Conservation (phyloP, 2,888 invertebrate species). For the Cenopis cana region DNA sequence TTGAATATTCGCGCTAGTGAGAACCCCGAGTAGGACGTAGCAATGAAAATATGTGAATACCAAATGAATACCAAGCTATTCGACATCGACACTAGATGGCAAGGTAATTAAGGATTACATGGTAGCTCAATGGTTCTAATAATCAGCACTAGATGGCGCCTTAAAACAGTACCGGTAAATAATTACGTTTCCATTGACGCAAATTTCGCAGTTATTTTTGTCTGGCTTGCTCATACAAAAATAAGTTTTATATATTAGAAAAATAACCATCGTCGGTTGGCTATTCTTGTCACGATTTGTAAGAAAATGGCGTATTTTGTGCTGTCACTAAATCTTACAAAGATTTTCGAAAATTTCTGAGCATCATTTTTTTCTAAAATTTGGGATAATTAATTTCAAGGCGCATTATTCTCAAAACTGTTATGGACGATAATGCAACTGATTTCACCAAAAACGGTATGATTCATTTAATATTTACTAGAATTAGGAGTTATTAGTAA, state of each 20-base stretch:
- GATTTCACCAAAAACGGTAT: constrained; percentile 49
- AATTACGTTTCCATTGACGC: constrained; percentile 12
- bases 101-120: background rate
- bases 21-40: too few species aligned
- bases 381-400: background rate
- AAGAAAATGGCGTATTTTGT: background rate
- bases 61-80: constrained; percentile 3
- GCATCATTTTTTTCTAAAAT: too few species aligned
- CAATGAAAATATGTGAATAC: background rate
- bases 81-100: constrained; percentile 22
- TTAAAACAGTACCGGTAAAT: background rate
- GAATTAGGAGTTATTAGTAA: constrained; percentile 23
- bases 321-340: background rate
- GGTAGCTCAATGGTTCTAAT: background rate
- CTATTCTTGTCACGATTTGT: background rate
- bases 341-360: background rate
- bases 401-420: background rate
- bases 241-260: background rate
- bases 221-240: background rate
- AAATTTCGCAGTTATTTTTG: background rate
- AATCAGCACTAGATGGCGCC: constrained; percentile 6
- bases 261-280: background rate
- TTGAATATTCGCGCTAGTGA: too few species aligned
- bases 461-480: background rate
- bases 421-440: constrained; percentile 33